Evolutionary conservation across 2,888 invertebrate genomes (phyloP).

Genomic region (Onchidella celtica): DNA sequence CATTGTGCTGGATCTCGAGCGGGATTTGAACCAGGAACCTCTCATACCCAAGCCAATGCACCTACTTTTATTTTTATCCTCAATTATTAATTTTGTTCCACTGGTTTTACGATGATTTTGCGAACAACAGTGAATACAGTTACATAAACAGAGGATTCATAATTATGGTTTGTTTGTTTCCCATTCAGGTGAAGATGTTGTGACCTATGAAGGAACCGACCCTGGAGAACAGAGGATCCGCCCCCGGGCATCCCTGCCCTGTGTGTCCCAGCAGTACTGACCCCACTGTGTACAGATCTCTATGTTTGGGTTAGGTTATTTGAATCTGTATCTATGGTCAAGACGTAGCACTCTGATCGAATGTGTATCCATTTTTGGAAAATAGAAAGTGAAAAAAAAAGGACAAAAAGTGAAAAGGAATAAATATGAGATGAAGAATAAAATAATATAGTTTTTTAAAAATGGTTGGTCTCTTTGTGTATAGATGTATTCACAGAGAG

Average conservation of each 20-base stretch:
- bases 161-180: no score
- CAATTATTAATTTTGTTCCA: no score
- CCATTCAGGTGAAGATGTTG: conserved; percentile 8
- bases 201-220: conserved; percentile 5
- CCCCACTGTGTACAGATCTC: neutral
- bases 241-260: neutral
- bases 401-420: neutral
- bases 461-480: no score
- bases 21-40: no score
- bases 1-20: no score
- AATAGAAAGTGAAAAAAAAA: neutral
- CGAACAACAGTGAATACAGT: no score
- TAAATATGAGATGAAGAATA: neutral
- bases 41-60: no score
- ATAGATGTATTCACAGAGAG: neutral
- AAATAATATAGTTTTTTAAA: no score
- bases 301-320: neutral
- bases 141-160: no score
- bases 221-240: conserved; percentile 23
- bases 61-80: no score
- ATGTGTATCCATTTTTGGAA: neutral
- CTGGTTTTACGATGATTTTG: no score
- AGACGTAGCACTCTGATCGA: neutral
- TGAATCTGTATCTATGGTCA: neutral
- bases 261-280: neutral